Base-by-base conservation (phyloP, 2,113 vertebrate species). In the Paralichthys olivaceus region DNA sequence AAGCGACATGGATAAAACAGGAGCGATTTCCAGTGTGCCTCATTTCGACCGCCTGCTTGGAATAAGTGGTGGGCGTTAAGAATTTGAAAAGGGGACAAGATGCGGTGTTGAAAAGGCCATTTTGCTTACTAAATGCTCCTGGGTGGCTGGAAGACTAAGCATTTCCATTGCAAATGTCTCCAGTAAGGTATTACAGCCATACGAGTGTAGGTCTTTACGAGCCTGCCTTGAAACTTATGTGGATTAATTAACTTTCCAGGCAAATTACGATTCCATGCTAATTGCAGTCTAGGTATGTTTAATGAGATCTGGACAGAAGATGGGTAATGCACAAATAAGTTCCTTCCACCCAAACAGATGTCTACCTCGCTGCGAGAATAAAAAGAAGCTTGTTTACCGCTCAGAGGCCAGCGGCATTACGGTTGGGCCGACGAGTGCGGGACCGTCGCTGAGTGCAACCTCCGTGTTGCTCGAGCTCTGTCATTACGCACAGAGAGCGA, bases 191-290 rank as follows among this genome's bases (percentile, higher is more conserved):
- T 77, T 83, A 64, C 75, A 81, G 81, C 75, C 84, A 87, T 78
- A 77, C 77, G 55, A 83, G 77, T 12, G 51, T 1, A 75, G 63
- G 78, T 65, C 71, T 90, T 91, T 92, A 88, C 19, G 61, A 88
- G 87, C 29, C 82, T 84, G 65, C 86, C 81, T 89, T 88, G 65
- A 79, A 88, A 81, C 87, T 89, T 87, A 89, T 89, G 76, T 87
- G 77, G 90, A 91, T 90, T 86, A 81, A 92, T 92, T 89, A 89
- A 88, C 83, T 91, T 93, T 89, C 84, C 88, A 87, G 75, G 80
- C 81, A 81, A 86, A 90, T 92, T 89, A 87, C 88, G 84, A 92
- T 91, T 69, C 87, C 87, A 69, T 74, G 82, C 81, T 87, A 85
- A 91, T 89, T 91, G 79, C 57, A 86, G 83, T 84, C 87, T 79